A percentile compares a stretch with the other conserved stretches of the same genome.
Evolutionary conservation across 35 echinoderm and acorn worm genomes (phyloP).

Genomic region (Heliocidaris tuberculata): DNA sequence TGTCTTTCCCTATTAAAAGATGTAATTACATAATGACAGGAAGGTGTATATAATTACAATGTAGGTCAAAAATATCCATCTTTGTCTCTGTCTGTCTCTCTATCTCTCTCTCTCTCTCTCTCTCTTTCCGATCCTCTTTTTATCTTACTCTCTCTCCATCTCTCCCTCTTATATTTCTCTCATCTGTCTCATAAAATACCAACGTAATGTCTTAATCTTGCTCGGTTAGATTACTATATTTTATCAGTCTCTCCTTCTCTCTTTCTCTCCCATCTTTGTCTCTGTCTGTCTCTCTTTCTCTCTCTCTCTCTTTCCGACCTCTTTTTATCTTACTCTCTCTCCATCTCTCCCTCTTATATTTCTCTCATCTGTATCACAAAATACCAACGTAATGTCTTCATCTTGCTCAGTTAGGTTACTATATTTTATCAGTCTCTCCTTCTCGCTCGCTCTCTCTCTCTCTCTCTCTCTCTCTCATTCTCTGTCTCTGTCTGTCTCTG

Average conservation of each 20-base stretch:
- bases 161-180: no score
- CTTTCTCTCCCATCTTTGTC: not conserved
- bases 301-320: not conserved
- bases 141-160: not conserved
- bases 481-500: not conserved
- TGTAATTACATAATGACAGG: conserved; percentile 4
- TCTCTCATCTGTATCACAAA: no score
- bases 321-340: no score
- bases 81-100: not conserved
- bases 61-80: not conserved
- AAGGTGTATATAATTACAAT: not conserved
- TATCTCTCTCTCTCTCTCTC: not conserved
- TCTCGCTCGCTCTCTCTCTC: not conserved
- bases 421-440: no score
- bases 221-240: no score
- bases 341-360: no score
- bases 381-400: no score
- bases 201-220: no score
- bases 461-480: not conserved
- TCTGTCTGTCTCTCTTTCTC: not conserved
- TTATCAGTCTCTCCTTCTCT: no score
- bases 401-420: no score
- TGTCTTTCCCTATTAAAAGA: not conserved
- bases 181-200: no score
- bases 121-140: not conserved